Conservation (phyloP, 2,888 invertebrate genomes). For the Hypsopygia costalis region DNA sequence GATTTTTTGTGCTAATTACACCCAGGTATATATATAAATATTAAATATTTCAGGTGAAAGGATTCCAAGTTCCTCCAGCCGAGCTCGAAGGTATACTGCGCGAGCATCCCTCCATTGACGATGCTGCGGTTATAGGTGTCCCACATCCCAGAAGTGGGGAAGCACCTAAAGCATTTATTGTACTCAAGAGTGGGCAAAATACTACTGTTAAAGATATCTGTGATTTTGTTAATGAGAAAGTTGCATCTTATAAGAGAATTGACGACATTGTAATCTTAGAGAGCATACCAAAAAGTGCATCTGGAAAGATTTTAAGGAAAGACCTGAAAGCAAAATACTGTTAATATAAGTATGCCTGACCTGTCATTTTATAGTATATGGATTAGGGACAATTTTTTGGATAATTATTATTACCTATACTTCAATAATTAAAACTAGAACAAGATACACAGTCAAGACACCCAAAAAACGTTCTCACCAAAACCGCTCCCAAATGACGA, state of each 20-base stretch:
- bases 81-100: constrained; percentile 90
- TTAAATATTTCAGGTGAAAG: constrained; percentile 78
- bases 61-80: constrained; percentile 92
- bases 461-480: no score
- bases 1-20: no score
- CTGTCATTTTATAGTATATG: no score
- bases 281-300: constrained; percentile 86
- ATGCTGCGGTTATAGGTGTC: constrained; percentile 92
- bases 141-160: constrained; percentile 87
- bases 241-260: constrained; percentile 88
- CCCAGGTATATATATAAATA: no score
- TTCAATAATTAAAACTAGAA: no score
- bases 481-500: no score
- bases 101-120: constrained; percentile 86
- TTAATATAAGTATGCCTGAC: no score
- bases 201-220: constrained; percentile 77
- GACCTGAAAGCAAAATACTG: constrained; percentile 72
- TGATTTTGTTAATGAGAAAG: constrained; percentile 83
- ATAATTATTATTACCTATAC: no score
- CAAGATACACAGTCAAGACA: no score
- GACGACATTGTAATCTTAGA: constrained; percentile 84
- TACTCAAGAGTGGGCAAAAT: constrained; percentile 51
- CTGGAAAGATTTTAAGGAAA: constrained; percentile 89
- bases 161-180: constrained; percentile 88
- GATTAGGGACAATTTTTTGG: no score